Percentiles rank a stretch among this genome's conserved stretches.
Evolutionary conservation across 2,113 vertebrate species (phyloP).

Genomic region (Zapornia atra): DNA sequence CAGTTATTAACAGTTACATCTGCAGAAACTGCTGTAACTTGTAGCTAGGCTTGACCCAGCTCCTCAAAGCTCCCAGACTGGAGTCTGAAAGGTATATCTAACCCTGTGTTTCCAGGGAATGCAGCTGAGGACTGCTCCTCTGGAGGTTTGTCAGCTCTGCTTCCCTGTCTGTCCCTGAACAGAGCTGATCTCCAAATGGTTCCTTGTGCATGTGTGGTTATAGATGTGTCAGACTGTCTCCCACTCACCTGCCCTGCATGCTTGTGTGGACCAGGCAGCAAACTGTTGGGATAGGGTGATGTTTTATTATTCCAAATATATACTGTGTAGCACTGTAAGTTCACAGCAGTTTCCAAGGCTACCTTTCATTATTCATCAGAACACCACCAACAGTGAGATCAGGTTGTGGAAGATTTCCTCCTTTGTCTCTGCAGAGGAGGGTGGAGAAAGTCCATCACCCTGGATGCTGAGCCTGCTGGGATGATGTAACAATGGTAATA

Average conservation of each 20-base stretch:
- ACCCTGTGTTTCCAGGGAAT: not conserved
- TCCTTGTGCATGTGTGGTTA: fast-evolving
- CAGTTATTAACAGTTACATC: too few relatives aligned
- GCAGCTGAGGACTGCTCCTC: not conserved
- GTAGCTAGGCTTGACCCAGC: not conserved
- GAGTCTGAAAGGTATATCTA: not conserved
- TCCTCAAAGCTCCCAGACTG: not conserved
- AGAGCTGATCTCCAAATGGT: not conserved
- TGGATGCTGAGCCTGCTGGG: not conserved
- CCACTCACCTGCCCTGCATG: not conserved
- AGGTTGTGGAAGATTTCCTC: not conserved
- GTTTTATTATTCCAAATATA: not conserved
- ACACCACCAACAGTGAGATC: fast-evolving
- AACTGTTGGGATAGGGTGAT: not conserved
- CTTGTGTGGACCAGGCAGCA: not conserved
- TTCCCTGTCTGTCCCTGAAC: fast-evolving
- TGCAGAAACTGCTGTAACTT: not conserved
- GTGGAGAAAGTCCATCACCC: not conserved
- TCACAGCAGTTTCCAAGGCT: not conserved
- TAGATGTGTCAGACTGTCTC: fast-evolving
- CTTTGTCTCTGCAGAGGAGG: not conserved
- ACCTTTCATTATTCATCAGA: not conserved
- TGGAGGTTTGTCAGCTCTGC: not conserved
- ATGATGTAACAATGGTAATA: not conserved
- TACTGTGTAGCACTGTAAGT: not conserved